Evolutionary conservation across 1,140 invertebrate genomes (phyloP), one percentile per base, ranked within the genome.

Genomic region (Medauroidea extradentata): DNA sequence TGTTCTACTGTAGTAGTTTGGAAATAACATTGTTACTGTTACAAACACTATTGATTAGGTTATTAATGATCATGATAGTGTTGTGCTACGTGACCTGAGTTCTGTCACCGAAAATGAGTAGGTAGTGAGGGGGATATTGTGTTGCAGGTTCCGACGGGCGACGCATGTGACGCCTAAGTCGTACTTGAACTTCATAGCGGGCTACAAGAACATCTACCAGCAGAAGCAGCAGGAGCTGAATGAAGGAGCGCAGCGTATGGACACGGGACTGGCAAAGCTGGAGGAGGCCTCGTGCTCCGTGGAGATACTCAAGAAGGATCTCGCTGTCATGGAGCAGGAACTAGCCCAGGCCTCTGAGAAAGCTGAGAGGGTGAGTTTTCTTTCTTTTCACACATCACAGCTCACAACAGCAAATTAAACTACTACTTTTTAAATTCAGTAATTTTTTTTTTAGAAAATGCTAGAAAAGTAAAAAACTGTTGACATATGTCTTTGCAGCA

Each of bases 81-180:
- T n/a, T n/a, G n/a, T n/a, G n/a, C n/a, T n/a, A n/a, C n/a, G n/a
- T n/a, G n/a, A n/a, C n/a, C n/a, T n/a, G n/a, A n/a, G n/a, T n/a
- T n/a, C n/a, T n/a, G n/a, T n/a, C n/a, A n/a, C n/a, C n/a, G n/a
- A n/a, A n/a, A n/a, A n/a, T n/a, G n/a, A n/a, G n/a, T n/a, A 34
- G 27, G 23, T 23, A 24, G 19, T 21, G n/a, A 4, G 19, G 19
- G n/a, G 27, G 21, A 25, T 24, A 16, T 49, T 18, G 14, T 49
- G 3, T 65, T 64, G 19, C 63, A 86, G 83, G 65, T 96, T 94
- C 69, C 84, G 95, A 24, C 81, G 95, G 63, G 89, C 94, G 1
- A 95, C 94, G 50, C 94, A 98, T 75, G 96, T 98, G 4, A 98
- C 96, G 18, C 95, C 95, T 8, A 98, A 98, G 76, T 98, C 95